Percentiles rank a stretch among this genome's conserved stretches.
phyloP scores from a whole-genome alignment of 2,113 vertebrate genomes.

The Larimichthys polyactis region DNA sequence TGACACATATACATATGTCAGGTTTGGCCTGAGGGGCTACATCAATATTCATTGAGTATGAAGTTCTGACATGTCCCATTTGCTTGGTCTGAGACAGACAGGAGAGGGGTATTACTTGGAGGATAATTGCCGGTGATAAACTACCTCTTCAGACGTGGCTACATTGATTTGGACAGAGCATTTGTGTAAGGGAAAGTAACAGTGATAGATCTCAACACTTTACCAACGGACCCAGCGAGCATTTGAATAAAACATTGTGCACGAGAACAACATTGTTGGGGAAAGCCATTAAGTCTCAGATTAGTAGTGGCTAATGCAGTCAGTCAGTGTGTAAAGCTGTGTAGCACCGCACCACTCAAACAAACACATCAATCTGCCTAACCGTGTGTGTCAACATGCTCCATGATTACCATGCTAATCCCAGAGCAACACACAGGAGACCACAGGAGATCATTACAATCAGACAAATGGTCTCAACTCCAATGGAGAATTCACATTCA shows the following conservation, averaged over 20 bases:
- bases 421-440: conserved; percentile 51
- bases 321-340: conserved; percentile 56
- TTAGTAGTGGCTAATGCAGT: conserved; percentile 71
- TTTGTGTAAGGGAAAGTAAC: conserved; percentile 62
- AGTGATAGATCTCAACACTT: conserved; percentile 77
- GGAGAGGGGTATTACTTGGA: conserved; percentile 52
- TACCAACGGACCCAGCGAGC: conserved; percentile 38
- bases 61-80: conserved; percentile 64
- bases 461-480: conserved; percentile 14
- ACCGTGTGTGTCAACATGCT: conserved; percentile 69
- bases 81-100: conserved; percentile 45
- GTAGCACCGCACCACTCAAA: conserved; percentile 55
- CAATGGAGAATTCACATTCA: conserved; percentile 7
- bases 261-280: conserved; percentile 53
- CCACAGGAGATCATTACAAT: conserved; percentile 58
- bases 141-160: conserved; percentile 56
- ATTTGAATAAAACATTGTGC: conserved; percentile 72
- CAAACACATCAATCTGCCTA: conserved; percentile 77
- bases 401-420: conserved; percentile 70
- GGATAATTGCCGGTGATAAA: conserved; percentile 78
- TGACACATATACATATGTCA: conserved; percentile 49
- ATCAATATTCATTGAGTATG: conserved; percentile 71
- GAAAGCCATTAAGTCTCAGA: conserved; percentile 64
- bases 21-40: conserved; percentile 37
- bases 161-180: conserved; percentile 68